Base-by-base conservation (phyloP, 2,113 vertebrate genomes). In the Sapajus apella region DNA sequence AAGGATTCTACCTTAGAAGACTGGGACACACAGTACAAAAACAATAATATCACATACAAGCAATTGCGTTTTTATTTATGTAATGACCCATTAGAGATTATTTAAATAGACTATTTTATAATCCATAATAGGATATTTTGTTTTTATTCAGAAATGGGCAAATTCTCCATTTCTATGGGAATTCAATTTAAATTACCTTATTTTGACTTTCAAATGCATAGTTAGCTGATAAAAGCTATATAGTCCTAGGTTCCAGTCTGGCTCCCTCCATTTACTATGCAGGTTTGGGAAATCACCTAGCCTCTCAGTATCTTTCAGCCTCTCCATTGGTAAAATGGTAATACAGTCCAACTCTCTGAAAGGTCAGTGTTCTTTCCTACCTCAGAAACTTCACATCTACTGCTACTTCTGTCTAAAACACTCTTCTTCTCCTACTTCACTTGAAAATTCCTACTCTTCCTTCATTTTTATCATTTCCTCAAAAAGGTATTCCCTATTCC, bases 161-260 rank as follows among this genome's bases (percentile, higher is more conserved):
- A 92, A 43, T 72, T 90, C 23, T 90, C 37, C 64, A 45, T 76
- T 93, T 95, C 76, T 37, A 61, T 87, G 81, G 95, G 81, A 93
- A 87, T 27, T 32, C 64, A 58, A 82, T 27, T 91, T 82, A 87
- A 95, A 66, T 83, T 70, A 82, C 35, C 58, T 87, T 66, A 64
- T 85, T 72, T 79, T 90, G 61, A 85, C 25, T 27, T 90, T 87
- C 66, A 47, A 90, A 90, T 11, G 40, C 47, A 47, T 6, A 72
- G 52, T 64, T 90, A 79, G 52, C 73, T 80, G 23, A 64, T 80
- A 61, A 73, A 86, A 85, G 66, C 45, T 87, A 18, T 47, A 35
- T 8, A 12, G 1, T 90, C 25, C 8, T 77, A 58, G 58, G 70
- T 72, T 72, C 40, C 16, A 64, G 64, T 64, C 52, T 58, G 21